Conservation (phyloP, 2,888 invertebrate species). For the Melinaea menophilus region DNA sequence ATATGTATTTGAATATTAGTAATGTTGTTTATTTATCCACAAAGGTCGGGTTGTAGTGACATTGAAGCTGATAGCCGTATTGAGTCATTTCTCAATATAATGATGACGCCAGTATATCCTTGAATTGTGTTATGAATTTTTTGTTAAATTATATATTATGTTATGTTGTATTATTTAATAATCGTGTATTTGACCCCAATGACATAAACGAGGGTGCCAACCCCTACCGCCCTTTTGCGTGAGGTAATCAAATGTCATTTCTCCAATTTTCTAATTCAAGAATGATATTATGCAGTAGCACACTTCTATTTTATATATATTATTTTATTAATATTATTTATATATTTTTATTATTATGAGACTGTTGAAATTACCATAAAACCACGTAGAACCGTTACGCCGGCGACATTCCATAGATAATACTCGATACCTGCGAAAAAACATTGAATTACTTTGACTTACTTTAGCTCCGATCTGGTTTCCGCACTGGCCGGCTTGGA, state of each 20-base stretch:
- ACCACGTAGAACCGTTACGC: slow-evolving; percentile 14
- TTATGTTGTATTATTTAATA: too few species aligned
- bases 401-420: slow-evolving; percentile 5
- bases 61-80: background rate
- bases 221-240: slow-evolving; percentile 11
- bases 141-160: too few species aligned
- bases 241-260: slow-evolving; percentile 16
- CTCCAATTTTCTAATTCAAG: slow-evolving; percentile 24
- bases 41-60: background rate
- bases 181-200: too few species aligned
- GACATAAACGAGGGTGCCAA: background rate
- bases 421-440: slow-evolving; percentile 6
- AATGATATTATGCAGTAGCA: slow-evolving; percentile 27
- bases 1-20: too few species aligned
- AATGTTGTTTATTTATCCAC: too few species aligned
- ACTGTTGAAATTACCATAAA: slow-evolving; percentile 17
- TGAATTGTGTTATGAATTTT: too few species aligned
- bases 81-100: background rate
- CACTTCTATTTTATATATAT: slow-evolving; percentile 16
- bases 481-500: slow-evolving; percentile 90
- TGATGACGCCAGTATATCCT: background rate
- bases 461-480: slow-evolving; percentile 87
- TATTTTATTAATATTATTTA: too few species aligned
- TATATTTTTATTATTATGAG: background rate
- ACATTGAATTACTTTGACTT: slow-evolving; percentile 32